Percentiles rank a stretch among this genome's conserved stretches.
Evolutionary conservation across 2,888 invertebrate genomes (phyloP).

Genomic region (Neoascia interrupta): DNA sequence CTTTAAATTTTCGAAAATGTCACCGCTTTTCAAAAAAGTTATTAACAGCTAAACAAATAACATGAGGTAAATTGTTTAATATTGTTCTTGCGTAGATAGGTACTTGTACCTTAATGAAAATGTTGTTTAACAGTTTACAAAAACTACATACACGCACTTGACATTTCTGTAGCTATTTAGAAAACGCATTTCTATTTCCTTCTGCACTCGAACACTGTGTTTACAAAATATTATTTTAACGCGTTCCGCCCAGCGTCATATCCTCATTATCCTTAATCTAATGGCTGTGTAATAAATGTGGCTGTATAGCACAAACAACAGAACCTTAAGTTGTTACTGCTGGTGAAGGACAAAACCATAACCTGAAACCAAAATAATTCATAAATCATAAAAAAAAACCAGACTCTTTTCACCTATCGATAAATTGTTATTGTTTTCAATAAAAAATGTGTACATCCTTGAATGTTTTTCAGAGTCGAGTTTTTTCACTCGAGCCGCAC

Average conservation of each 20-base stretch:
- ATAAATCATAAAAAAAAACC: slow-evolving; percentile 78
- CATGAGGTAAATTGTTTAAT: too few species aligned
- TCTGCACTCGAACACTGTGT: slow-evolving; percentile 9
- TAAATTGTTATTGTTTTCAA: slow-evolving; percentile 10
- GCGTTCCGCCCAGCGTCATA: slow-evolving; percentile 12
- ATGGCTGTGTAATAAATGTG: slow-evolving; percentile 57
- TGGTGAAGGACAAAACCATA: slow-evolving; percentile 71
- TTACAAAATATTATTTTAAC: slow-evolving; percentile 22
- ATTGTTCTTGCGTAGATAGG: too few species aligned
- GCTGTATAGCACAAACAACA: slow-evolving; percentile 53
- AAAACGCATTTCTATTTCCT: slow-evolving; percentile 12
- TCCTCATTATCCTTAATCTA: slow-evolving; percentile 62
- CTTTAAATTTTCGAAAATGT: too few species aligned
- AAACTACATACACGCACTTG: slow-evolving; percentile 12
- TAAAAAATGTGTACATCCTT: slow-evolving; percentile 7
- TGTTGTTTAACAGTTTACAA: slow-evolving; percentile 39
- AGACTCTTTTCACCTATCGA: slow-evolving; percentile 52
- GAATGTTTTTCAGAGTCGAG: slow-evolving; percentile 16
- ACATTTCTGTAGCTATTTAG: slow-evolving; percentile 14
- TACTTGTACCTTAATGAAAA: too few species aligned
- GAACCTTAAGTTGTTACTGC: slow-evolving; percentile 50
- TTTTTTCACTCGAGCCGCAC: slow-evolving; percentile 1
- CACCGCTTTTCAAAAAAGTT: too few species aligned
- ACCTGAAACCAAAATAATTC: slow-evolving; percentile 76
- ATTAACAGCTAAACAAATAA: too few species aligned